Conservation (phyloP, 2,113 vertebrate species). For the Tinamus guttatus region DNA sequence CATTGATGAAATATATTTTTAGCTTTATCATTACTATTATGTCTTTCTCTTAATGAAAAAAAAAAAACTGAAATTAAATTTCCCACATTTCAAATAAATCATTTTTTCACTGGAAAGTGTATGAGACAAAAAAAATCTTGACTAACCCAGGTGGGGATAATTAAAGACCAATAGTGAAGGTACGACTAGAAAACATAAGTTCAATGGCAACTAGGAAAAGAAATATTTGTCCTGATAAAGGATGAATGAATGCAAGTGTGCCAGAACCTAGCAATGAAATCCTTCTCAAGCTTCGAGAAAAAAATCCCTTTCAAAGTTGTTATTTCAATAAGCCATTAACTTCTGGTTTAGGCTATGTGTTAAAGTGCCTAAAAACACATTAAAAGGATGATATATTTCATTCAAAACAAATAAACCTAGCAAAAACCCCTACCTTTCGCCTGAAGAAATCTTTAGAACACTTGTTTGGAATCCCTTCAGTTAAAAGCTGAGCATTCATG, state of each 20-base stretch:
- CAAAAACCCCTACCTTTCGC: neutral
- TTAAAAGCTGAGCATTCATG: neutral
- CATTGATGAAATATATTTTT: neutral
- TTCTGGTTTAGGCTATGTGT: neutral
- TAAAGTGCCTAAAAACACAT: constrained; percentile 16
- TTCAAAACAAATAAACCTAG: neutral
- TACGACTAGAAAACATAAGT: neutral
- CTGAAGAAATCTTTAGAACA: neutral
- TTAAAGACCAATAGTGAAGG: neutral
- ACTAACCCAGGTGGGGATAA: neutral
- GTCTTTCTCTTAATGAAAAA: neutral
- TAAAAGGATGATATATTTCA: constrained; percentile 2
- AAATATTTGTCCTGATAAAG: neutral
- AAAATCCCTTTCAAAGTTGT: neutral
- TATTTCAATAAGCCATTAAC: constrained; percentile 34
- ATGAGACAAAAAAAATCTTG: neutral
- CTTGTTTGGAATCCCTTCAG: neutral
- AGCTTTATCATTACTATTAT: neutral
- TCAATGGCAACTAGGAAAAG: neutral
- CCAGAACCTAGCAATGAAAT: neutral
- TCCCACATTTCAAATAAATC: neutral
- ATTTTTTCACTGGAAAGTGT: neutral
- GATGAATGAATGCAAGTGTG: neutral
- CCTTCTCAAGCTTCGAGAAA: neutral
- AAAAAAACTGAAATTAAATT: neutral